A percentile compares a stretch with the other conserved stretches of the same genome.
Evolutionary conservation across 2,797 vertebrate species (phyloP).

Genomic region (Sciaenops ocellatus): DNA sequence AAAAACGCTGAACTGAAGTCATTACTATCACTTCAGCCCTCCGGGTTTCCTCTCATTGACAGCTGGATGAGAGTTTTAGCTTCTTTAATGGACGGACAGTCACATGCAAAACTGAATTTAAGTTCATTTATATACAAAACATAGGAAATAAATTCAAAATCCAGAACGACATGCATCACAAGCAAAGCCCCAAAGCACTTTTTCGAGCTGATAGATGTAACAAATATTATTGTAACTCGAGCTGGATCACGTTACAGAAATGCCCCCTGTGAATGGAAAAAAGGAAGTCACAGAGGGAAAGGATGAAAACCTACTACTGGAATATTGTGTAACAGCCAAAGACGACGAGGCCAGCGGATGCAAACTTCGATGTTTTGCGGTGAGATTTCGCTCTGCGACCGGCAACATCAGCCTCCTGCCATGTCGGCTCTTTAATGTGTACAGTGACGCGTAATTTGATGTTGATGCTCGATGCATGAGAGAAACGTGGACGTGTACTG

Average conservation of each 20-base stretch:
- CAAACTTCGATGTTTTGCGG: neutral
- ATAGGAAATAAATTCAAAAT: no score
- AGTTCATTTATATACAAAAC: neutral
- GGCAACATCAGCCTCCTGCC: neutral
- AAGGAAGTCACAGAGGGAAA: neutral
- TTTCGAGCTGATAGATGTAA: neutral
- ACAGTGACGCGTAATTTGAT: neutral
- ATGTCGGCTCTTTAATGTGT: neutral
- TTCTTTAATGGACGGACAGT: neutral
- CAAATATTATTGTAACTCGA: conserved; percentile 1
- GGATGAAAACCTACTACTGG: neutral
- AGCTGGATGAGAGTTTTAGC: neutral
- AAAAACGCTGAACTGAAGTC: neutral
- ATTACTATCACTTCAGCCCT: neutral
- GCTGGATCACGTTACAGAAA: conserved; percentile 12
- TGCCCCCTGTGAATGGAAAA: conserved; percentile 11
- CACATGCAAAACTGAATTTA: neutral
- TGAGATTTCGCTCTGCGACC: neutral
- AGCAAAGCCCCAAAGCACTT: neutral
- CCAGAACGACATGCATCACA: neutral
- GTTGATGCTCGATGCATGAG: neutral
- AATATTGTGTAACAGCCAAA: conserved; percentile 1
- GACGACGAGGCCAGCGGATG: neutral
- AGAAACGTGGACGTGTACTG: neutral
- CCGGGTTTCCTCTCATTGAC: neutral